Conservation (phyloP, 2,113 vertebrate species). For the Petaurus breviceps region DNA sequence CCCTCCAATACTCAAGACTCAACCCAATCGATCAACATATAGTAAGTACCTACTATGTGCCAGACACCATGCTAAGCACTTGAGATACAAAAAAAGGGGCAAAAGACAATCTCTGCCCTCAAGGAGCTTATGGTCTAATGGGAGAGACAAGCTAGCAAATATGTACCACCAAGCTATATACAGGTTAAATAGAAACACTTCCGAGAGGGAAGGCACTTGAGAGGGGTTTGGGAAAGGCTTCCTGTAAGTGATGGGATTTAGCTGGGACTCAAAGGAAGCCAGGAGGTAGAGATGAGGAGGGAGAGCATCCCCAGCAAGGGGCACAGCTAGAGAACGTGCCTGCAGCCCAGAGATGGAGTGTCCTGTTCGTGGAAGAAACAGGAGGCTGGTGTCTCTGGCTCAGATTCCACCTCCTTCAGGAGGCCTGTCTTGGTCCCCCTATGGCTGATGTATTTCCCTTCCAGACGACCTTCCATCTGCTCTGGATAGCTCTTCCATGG, state of each 20-base stretch:
- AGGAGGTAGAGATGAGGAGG: not conserved
- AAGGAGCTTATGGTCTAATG: not conserved
- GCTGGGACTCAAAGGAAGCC: not conserved
- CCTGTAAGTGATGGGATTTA: not conserved
- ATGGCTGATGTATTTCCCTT: too few relatives aligned
- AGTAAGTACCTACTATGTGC: not conserved
- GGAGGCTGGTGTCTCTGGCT: too few relatives aligned
- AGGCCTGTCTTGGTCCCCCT: too few relatives aligned
- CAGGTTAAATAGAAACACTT: not conserved
- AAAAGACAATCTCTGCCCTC: not conserved
- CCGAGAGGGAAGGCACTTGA: not conserved
- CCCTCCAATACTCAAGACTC: not conserved
- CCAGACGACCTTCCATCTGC: too few relatives aligned
- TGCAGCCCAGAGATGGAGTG: too few relatives aligned
- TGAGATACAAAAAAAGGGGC: not conserved
- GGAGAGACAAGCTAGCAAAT: not conserved
- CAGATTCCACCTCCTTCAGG: too few relatives aligned
- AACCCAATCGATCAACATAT: not conserved
- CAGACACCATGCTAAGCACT: not conserved
- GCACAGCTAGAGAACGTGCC: too few relatives aligned
- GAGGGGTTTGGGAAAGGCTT: not conserved
- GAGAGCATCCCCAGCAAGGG: too few relatives aligned
- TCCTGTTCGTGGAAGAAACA: too few relatives aligned
- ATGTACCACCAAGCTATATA: not conserved
- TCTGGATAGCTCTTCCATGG: too few relatives aligned